Evolutionary conservation across 2,888 invertebrate genomes (phyloP).

Genomic region (Melipona bicolor): DNA sequence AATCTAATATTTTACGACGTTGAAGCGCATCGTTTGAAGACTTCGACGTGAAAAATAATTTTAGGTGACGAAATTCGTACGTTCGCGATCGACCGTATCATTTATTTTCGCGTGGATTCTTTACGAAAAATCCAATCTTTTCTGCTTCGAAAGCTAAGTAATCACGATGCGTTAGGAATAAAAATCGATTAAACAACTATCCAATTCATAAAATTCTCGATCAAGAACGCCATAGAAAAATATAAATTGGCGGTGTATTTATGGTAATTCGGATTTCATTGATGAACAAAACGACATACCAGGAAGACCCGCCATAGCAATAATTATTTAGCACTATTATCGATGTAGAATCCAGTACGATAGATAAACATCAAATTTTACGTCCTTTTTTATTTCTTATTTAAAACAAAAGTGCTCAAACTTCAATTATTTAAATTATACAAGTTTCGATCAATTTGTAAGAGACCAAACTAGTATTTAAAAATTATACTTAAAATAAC

Average conservation of each 20-base stretch:
- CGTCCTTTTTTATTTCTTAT: background rate
- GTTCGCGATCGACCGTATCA: background rate
- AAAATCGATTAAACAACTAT: slow-evolving; percentile 61
- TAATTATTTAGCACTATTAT: slow-evolving; percentile 59
- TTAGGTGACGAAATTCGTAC: slow-evolving; percentile 39
- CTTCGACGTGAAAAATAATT: slow-evolving; percentile 52
- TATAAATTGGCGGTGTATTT: slow-evolving; percentile 60
- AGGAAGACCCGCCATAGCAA: slow-evolving; percentile 56
- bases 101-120: background rate
- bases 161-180: slow-evolving; percentile 48
- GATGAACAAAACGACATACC: slow-evolving; percentile 55
- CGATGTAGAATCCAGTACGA: slow-evolving; percentile 60
- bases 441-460: background rate
- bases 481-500: background rate
- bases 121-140: slow-evolving; percentile 40
- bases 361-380: slow-evolving; percentile 27
- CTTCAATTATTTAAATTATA: background rate
- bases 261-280: slow-evolving; percentile 55
- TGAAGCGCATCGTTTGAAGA: slow-evolving; percentile 45
- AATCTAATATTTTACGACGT: slow-evolving; percentile 60
- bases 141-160: slow-evolving; percentile 53
- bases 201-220: slow-evolving; percentile 61
- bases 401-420: slow-evolving; percentile 49
- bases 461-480: background rate
- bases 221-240: slow-evolving; percentile 61